Base-by-base conservation (phyloP, 1,140 invertebrate species). In the Antheraea mylitta region DNA sequence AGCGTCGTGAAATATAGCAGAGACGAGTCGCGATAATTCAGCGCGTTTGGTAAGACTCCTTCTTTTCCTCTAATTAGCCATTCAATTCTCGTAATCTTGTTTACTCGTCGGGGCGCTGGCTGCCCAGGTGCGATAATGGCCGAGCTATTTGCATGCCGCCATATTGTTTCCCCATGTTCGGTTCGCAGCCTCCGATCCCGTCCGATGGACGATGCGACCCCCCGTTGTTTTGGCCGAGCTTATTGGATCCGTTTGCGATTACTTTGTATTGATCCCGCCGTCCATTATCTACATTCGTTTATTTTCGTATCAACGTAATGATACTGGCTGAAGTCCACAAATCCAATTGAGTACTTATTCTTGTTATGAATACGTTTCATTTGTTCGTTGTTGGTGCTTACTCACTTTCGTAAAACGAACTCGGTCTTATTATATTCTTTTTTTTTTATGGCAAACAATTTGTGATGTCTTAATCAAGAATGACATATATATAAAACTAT, bases 71-170 rank as follows among this genome's bases (percentile, higher is more conserved):
- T 89, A 91, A 91, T 91, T 90, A 91, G 88, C 87, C 84, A 91
- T 90, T 90, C 88, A 87, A 87, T 90, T 87, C 88, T 82, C 89
- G 88, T 91, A 90, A 90, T 90, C 87, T 90, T 91, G 89, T 90
- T 90, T 89, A 89, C 88, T 86, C 83, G 85, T 82, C 85, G 82
- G 74, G 79, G 77, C 81, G 79, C 81, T 76, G 82, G 81, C 86
- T 88, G 89, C 79, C 86, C 89, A 91, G 89, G 87, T 91, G 89
- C 87, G 89, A 91, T 91, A 91, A 91, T 91, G 87, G 89, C 86
- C 85, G 86, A 82, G 84, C 81, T 90, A 91, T 91, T 91, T 91
- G 89, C 89, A 91, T 91, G 89, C 87, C 89, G 89, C 87, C 87
- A 90, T 91, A 89, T 89, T 91, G 89, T 89, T 87, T 89, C 78